Evolutionary conservation across 1,140 invertebrate species (phyloP), one percentile per base, ranked within the genome.

Genomic region (Leptestheria dahalacensis): DNA sequence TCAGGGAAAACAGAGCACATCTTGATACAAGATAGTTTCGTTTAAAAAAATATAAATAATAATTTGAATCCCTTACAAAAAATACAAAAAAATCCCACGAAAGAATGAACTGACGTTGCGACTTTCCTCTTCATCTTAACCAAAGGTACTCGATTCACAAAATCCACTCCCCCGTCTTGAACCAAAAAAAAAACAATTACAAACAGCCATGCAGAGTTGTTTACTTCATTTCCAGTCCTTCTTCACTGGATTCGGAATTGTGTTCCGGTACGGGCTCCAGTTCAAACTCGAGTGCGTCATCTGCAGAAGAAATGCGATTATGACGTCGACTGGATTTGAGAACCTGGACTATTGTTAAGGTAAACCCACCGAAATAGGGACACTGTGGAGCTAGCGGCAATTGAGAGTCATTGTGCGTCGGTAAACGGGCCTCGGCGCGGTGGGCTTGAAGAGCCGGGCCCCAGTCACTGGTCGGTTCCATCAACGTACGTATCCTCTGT

Each of bases 381-480:
- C n/a, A 18, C 15, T 26, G 26, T 29, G 33, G 41, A 28, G 58
- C 29, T n/a, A 60, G 24, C 1, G 58, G 58, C 23, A 60, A 28
- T 51, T 50, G 48, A 4, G 58, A 60, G 15, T 60, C 58, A 11
- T 78, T 52, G 70, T 71, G 51, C 68, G 66, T 56, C 68, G 67
- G 29, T 65, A 63, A n/a, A 62, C 64, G 41, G n/a, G 62, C 50
- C 65, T 52, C 62, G 52, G 57, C 46, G 67, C 68, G 25, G 71
- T 69, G 63, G 24, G 50, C 48, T 52, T 64, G 63, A 3, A 64
- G 63, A 1, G 77, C 74, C 1, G 78, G 78, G n/a, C 80, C 78
- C 82, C 82, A 84, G 49, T 82, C 78, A 1, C 77, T 72, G 1
- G 79, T 82, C 0, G 82, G 82, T 33, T 81, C 77, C 1, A 80